Evolutionary conservation across 2,888 invertebrate species (phyloP).

Genomic region (Scaptomyza flava): DNA sequence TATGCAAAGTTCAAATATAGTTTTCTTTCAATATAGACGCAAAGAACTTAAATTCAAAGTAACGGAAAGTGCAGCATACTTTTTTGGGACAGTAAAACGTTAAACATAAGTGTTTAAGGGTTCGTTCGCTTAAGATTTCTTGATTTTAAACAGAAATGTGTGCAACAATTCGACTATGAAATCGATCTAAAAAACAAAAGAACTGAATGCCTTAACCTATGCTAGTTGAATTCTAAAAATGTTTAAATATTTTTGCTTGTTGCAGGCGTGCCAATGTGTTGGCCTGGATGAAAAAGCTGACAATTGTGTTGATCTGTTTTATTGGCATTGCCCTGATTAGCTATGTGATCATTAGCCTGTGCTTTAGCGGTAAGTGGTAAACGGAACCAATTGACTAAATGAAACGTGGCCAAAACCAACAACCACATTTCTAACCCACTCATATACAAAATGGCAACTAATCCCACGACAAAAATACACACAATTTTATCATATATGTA

Average conservation of each 20-base stretch:
- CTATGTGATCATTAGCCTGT: slow-evolving; percentile 82
- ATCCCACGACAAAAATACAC: slow-evolving; percentile 18
- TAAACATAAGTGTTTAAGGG: too few species aligned
- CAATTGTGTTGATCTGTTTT: slow-evolving; percentile 82
- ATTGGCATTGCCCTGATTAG: slow-evolving; percentile 82
- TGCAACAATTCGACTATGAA: too few species aligned
- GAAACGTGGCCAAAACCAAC: slow-evolving; percentile 8
- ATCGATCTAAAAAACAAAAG: too few species aligned
- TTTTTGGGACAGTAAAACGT: too few species aligned
- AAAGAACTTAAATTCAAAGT: too few species aligned
- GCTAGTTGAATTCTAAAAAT: neutral
- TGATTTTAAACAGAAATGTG: too few species aligned
- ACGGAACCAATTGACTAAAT: neutral
- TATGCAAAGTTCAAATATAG: too few species aligned
- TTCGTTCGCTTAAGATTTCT: too few species aligned
- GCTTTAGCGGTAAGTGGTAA: slow-evolving; percentile 81
- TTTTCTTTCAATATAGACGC: too few species aligned
- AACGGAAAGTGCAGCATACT: too few species aligned
- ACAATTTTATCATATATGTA: slow-evolving; percentile 1
- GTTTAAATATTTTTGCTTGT: neutral
- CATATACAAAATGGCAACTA: slow-evolving; percentile 43
- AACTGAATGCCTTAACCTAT: too few species aligned
- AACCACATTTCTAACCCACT: slow-evolving; percentile 33
- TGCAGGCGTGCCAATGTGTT: slow-evolving; percentile 80
- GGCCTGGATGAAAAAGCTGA: slow-evolving; percentile 83